A percentile compares a stretch with the other conserved stretches of the same genome.
phyloP scores from a whole-genome alignment of 2,888 invertebrate species.

The Eupelmus urozonus region DNA sequence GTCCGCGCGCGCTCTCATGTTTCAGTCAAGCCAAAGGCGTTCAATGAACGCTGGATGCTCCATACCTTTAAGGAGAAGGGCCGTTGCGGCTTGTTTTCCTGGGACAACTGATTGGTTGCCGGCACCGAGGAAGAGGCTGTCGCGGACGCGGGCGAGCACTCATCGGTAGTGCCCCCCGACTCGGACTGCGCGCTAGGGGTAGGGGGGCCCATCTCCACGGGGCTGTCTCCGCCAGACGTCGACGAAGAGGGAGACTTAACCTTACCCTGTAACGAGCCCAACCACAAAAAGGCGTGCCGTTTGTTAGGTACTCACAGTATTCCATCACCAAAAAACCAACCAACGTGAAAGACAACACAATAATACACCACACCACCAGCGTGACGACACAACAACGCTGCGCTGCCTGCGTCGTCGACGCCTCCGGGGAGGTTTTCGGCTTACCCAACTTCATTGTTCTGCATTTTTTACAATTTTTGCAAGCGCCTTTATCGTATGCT shows the following conservation, averaged over 20 bases:
- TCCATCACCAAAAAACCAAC: constrained; percentile 74
- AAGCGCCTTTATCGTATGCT: neutral
- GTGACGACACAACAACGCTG: constrained; percentile 13
- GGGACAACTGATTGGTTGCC: constrained; percentile 73
- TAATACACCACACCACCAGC: too few species aligned
- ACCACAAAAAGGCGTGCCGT: constrained; percentile 69
- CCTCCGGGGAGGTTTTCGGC: neutral
- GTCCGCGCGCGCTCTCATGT: neutral
- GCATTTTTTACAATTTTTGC: neutral
- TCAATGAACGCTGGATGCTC: constrained; percentile 4
- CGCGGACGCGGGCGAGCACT: constrained; percentile 45
- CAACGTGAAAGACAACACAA: constrained; percentile 47
- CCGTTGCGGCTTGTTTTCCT: constrained; percentile 79
- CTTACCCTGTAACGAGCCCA: constrained; percentile 78
- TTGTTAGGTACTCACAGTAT: constrained; percentile 73
- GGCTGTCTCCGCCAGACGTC: constrained; percentile 76
- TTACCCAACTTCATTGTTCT: constrained; percentile 6
- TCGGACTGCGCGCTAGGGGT: constrained; percentile 73
- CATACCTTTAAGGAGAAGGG: constrained; percentile 82
- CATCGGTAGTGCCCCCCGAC: constrained; percentile 63
- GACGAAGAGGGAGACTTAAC: constrained; percentile 77
- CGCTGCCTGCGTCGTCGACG: constrained; percentile 57
- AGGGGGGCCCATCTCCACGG: constrained; percentile 74
- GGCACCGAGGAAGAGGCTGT: constrained; percentile 37
- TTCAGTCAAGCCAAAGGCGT: neutral